These are phyloP conservation scores for Aleiodes testaceus DNA, from an alignment of 2,888 invertebrate species.

Conservation along the genomic window DNA sequence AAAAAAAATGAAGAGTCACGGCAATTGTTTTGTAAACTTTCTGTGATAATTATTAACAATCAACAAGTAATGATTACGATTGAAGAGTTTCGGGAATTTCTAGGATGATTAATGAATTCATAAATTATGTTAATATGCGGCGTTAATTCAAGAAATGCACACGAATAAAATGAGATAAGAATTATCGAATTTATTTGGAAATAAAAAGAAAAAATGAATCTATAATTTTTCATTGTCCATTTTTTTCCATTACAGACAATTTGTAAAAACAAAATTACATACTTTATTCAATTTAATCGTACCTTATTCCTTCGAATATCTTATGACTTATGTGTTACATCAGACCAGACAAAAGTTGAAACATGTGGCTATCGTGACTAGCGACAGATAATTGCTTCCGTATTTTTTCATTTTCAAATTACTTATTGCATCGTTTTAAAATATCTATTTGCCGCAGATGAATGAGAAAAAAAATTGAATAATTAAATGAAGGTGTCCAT, in stretches of 20 bases:
- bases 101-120: conserved; percentile 40
- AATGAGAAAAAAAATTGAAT: too few relatives aligned
- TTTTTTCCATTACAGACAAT: neutral
- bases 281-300: neutral
- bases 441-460: too few relatives aligned
- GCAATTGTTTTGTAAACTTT: conserved; percentile 72
- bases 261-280: too few relatives aligned
- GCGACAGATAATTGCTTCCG: neutral
- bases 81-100: conserved; percentile 42
- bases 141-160: conserved; percentile 1
- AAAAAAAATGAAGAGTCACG: conserved; percentile 55
- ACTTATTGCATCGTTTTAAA: too few relatives aligned
- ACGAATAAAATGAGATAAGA: conserved; percentile 43
- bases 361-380: neutral
- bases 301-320: neutral
- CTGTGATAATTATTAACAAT: conserved; percentile 74
- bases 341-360: neutral
- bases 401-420: neutral
- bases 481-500: too few relatives aligned
- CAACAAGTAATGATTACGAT: conserved; percentile 63
- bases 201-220: conserved; percentile 36
- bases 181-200: conserved; percentile 36
- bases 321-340: neutral
- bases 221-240: neutral
- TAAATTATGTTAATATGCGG: too few relatives aligned